These are phyloP conservation scores for Drosophila orena DNA, from an alignment of 1,140 invertebrate species.

Conservation along the genomic window DNA sequence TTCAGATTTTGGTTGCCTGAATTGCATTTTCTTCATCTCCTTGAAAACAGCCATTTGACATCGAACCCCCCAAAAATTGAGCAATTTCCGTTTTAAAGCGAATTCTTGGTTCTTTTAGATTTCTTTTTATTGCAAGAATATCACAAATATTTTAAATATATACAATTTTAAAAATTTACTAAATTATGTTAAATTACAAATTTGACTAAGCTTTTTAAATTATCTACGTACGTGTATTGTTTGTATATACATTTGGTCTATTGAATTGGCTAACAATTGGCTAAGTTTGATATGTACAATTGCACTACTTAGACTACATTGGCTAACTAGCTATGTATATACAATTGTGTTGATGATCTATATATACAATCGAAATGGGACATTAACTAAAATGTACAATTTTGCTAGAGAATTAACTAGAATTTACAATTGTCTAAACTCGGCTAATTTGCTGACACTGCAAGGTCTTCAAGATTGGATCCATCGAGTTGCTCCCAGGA, in stretches of 20 bases:
- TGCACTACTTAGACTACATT: conserved; percentile 42
- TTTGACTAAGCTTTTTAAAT: conserved; percentile 30
- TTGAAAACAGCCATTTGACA: too few relatives aligned
- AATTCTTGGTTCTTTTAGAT: conserved; percentile 8
- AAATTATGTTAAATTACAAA: conserved; percentile 23
- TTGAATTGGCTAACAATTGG: conserved; percentile 27
- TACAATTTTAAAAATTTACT: conserved; percentile 17
- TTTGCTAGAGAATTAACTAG: conserved; percentile 33
- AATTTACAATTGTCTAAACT: conserved; percentile 53
- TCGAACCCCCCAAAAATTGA: too few relatives aligned
- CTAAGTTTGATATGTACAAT: conserved; percentile 43
- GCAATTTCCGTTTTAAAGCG: too few relatives aligned
- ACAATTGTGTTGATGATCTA: conserved; percentile 14
- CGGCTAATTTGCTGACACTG: conserved; percentile 48
- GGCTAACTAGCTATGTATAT: conserved; percentile 36
- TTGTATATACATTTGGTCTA: conserved; percentile 45
- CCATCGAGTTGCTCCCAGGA: neutral
- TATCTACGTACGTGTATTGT: conserved; percentile 23
- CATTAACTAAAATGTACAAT: conserved; percentile 49
- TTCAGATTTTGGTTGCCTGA: too few relatives aligned
- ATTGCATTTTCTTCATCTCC: too few relatives aligned
- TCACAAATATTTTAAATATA: conserved; percentile 71
- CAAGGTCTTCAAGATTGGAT: conserved; percentile 10
- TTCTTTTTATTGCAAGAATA: conserved; percentile 69
- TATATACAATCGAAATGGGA: conserved; percentile 47